A percentile compares a stretch with the other conserved stretches of the same genome.
Evolutionary conservation across 1,140 invertebrate species (phyloP).

Genomic region (Andricus grossulariae): DNA sequence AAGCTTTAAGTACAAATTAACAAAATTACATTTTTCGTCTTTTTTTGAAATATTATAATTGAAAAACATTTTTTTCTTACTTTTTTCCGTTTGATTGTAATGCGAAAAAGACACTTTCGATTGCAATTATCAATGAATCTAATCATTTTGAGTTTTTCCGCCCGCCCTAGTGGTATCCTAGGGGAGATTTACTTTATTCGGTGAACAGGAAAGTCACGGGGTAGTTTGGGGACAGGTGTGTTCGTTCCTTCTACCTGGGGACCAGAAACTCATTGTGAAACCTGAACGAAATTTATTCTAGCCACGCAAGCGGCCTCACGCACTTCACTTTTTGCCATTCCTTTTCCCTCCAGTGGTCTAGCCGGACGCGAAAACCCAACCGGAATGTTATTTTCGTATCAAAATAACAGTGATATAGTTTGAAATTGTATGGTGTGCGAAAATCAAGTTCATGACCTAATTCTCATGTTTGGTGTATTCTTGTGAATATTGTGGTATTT

Average conservation of each 20-base stretch:
- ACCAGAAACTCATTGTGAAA: not conserved
- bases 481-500: not conserved
- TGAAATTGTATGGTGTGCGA: not conserved
- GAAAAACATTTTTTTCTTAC: no score
- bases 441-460: not conserved
- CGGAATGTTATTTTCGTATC: not conserved
- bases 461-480: not conserved
- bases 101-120: no score
- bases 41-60: no score
- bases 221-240: constrained; percentile 10
- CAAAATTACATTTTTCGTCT: no score
- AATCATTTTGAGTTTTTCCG: no score
- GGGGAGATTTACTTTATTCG: not conserved
- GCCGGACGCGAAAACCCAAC: not conserved
- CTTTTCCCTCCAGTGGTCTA: not conserved
- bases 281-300: constrained; percentile 12
- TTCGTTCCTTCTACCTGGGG: constrained; percentile 1
- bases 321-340: constrained; percentile 10
- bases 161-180: not conserved
- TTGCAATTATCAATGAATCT: no score
- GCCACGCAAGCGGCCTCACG: not conserved
- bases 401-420: not conserved
- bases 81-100: no score
- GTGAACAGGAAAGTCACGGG: not conserved
- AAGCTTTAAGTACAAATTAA: no score